Percentiles rank a stretch among this genome's conserved stretches.
Evolutionary conservation across 2,113 vertebrate genomes (phyloP).

Genomic region (Leptobrachium ailaonicum): DNA sequence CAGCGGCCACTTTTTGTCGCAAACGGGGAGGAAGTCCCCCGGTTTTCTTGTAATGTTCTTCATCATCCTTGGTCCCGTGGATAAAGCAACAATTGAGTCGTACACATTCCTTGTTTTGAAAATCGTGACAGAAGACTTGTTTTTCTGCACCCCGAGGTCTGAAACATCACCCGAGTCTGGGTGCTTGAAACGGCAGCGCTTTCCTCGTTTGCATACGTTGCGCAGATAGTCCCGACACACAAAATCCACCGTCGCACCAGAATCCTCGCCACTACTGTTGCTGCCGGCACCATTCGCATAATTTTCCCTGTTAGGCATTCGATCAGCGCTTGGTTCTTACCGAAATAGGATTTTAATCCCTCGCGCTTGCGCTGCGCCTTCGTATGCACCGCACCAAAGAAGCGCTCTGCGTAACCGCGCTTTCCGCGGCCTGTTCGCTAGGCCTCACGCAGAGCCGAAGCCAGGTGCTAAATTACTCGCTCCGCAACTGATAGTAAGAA

Average conservation of each 20-base stretch:
- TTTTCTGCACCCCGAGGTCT: slow-evolving; percentile 92
- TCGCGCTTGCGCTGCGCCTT: slow-evolving; percentile 39
- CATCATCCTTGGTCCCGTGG: slow-evolving; percentile 93
- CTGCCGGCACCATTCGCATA: slow-evolving; percentile 72
- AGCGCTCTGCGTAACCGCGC: slow-evolving; percentile 33
- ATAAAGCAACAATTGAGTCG: slow-evolving; percentile 93
- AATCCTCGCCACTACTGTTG: slow-evolving; percentile 68
- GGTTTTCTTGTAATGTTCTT: slow-evolving; percentile 94
- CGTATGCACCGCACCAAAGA: slow-evolving; percentile 30
- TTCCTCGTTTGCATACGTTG: slow-evolving; percentile 94
- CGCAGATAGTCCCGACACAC: slow-evolving; percentile 94
- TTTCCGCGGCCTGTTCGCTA: neutral
- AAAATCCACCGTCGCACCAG: slow-evolving; percentile 70
- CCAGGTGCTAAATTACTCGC: neutral
- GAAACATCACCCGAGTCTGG: slow-evolving; percentile 91
- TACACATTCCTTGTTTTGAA: slow-evolving; percentile 95
- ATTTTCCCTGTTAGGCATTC: slow-evolving; percentile 89
- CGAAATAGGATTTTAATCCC: slow-evolving; percentile 7
- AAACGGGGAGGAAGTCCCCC: slow-evolving; percentile 88
- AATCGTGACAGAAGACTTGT: slow-evolving; percentile 96
- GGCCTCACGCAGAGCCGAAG: neutral
- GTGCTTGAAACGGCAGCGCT: slow-evolving; percentile 92
- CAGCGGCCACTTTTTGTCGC: slow-evolving; percentile 87
- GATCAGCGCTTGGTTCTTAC: slow-evolving; percentile 28
- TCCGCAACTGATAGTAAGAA: no score